These are phyloP conservation scores for Choreutis nemorana DNA, from an alignment of 2,888 invertebrate species.

Conservation along the genomic window DNA sequence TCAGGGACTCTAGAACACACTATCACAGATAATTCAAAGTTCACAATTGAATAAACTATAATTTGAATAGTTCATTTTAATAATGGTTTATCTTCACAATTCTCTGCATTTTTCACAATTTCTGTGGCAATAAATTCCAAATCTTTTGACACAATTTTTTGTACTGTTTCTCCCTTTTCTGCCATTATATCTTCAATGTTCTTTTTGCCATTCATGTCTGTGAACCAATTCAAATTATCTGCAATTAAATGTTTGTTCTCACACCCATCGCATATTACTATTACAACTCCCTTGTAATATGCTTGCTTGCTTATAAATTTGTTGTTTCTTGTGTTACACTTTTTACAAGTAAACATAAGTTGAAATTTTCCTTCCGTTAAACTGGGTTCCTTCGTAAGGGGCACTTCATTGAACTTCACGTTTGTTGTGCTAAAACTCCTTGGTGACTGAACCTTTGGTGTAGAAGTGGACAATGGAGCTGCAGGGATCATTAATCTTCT, in stretches of 20 bases:
- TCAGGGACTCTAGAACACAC: too few species aligned
- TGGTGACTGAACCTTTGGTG: conserved; percentile 36
- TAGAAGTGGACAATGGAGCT: conserved; percentile 29
- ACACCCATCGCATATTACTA: conserved; percentile 89
- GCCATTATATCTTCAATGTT: conserved; percentile 93
- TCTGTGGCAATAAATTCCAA: conserved; percentile 55
- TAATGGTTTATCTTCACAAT: conserved; percentile 15
- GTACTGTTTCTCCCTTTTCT: conserved; percentile 85
- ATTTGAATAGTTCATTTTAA: too few species aligned
- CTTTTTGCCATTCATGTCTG: conserved; percentile 74
- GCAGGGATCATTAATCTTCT: conserved; percentile 31
- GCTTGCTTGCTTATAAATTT: conserved; percentile 86
- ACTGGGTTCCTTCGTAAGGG: conserved; percentile 19
- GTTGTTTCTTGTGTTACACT: conserved; percentile 78
- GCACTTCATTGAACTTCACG: conserved; percentile 25
- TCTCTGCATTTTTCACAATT: conserved; percentile 24
- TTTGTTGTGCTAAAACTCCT: conserved; percentile 34
- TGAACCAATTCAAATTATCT: conserved; percentile 96
- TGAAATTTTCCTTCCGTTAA: conserved; percentile 67
- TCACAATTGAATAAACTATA: too few species aligned
- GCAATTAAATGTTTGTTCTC: conserved; percentile 93
- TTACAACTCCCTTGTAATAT: conserved; percentile 89
- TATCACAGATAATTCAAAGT: too few species aligned
- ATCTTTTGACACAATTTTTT: conserved; percentile 56
- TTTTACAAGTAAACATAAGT: conserved; percentile 88